Base-by-base conservation (phyloP, 2,888 invertebrate species). In the Harpalus rubripes region DNA sequence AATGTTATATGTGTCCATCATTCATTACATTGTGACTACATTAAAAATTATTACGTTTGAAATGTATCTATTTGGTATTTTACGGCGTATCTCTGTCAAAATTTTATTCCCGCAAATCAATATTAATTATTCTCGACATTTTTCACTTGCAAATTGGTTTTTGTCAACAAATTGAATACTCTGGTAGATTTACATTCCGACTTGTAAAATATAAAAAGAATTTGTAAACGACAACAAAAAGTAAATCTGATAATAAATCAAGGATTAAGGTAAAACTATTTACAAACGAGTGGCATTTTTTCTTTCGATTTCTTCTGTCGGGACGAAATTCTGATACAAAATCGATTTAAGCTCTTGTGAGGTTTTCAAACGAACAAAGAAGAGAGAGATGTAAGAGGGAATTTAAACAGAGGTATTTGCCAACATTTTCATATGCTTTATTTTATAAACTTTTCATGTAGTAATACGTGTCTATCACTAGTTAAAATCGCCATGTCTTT, bases 211-310 rank as follows among this genome's bases (percentile, higher is more conserved):
- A 68, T 68, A 39, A 39, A 68, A 4, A 68, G 68, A 39, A 68
- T 68, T 68, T 68, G 39, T 39, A 68, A 68, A 39, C 39, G 68
- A 32, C 68, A 39, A 68, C 68, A 68, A 68, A 68, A 68, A n/a
- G 32, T 39, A 68, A 6, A 39, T 32, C 39, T 7, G 68, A 68
- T 68, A 15, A 68, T 68, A 68, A 68, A 68, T 68, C 68, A 68
- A 68, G 68, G 68, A 68, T 68, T 68, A 68, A 39, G 68, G 68
- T 39, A 68, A 68, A 68, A 68, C 68, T 68, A 39, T 68, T 68
- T 68, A 68, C 68, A 68, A 68, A 68, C 68, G 68, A 68, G 68
- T 32, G 15, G 26, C 68, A 68, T 68, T 68, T 68, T 68, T 68
- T 68, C 68, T 68, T 68, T 68, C 68, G 39, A 68, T 68, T 68